These are phyloP conservation scores for Gortyna flavago DNA, from an alignment of 2,888 invertebrate species.

Conservation along the genomic window DNA sequence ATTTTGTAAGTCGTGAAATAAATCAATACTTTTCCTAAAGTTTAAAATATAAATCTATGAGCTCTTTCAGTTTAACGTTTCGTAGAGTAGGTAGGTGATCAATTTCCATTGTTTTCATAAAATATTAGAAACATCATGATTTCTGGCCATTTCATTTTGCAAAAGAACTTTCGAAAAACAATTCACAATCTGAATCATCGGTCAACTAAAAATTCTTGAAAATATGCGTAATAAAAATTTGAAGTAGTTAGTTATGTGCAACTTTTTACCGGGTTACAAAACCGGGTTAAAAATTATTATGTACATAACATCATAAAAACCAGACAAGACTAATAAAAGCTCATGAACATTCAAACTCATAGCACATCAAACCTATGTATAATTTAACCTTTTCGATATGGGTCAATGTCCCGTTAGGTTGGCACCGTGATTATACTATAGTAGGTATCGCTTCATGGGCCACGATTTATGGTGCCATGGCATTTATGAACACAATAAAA, in stretches of 20 bases:
- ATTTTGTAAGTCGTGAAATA: not conserved
- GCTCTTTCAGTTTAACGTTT: conserved; percentile 6
- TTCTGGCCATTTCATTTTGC: conserved; percentile 16
- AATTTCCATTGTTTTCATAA: conserved; percentile 16
- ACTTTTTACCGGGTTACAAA: conserved; percentile 39
- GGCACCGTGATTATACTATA: conserved; percentile 69
- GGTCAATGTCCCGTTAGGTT: conserved; percentile 82
- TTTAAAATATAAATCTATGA: conserved; percentile 4
- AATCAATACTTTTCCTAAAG: not conserved
- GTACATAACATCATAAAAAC: conserved; percentile 24
- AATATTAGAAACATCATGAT: conserved; percentile 1
- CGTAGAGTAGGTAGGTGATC: not conserved
- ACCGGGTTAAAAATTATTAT: conserved; percentile 34
- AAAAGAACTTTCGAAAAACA: conserved; percentile 14
- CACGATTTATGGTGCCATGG: conserved; percentile 84
- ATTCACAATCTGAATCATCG: conserved; percentile 22
- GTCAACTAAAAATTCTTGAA: conserved; percentile 11
- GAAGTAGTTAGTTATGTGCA: not conserved
- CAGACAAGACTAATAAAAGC: conserved; percentile 38
- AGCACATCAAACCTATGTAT: conserved; percentile 50
- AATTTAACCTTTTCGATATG: conserved; percentile 79
- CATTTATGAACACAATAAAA: conserved; percentile 83
- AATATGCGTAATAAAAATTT: conserved; percentile 16
- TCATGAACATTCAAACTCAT: conserved; percentile 30
- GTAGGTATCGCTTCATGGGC: conserved; percentile 77